phyloP scores from a whole-genome alignment of 2,113 vertebrate genomes.

The Condylura cristata region DNA sequence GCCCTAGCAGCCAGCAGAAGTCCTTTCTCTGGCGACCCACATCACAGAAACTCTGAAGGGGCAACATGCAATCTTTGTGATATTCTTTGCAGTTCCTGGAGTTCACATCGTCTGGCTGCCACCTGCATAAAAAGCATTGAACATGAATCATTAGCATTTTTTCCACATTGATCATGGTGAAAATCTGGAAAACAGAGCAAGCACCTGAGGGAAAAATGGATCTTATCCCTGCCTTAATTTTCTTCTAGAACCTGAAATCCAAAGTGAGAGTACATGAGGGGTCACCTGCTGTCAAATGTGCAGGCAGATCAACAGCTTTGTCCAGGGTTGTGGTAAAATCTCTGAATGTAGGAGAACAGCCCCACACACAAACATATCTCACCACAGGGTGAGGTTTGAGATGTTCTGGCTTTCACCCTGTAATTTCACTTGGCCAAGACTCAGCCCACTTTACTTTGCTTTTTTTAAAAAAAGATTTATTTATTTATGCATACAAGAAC shows the following conservation, averaged over 20 bases:
- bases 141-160: constrained; percentile 66
- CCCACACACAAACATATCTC: neutral
- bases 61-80: neutral
- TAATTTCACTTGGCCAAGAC: neutral
- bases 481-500: no score
- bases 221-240: neutral
- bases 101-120: constrained; percentile 65
- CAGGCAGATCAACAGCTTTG: neutral
- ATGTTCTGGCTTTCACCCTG: neutral
- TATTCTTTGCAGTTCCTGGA: neutral
- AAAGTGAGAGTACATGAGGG: neutral
- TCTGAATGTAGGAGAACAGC: neutral
- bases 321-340: neutral
- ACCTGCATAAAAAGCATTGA: constrained; percentile 25
- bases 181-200: constrained; percentile 4
- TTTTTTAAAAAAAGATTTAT: no score
- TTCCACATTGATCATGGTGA: neutral
- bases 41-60: neutral
- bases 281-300: neutral
- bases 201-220: neutral
- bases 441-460: neutral
- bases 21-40: constrained; percentile 56
- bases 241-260: neutral
- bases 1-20: neutral
- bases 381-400: neutral